Evolutionary conservation across 2,888 invertebrate species (phyloP), one percentile per base, ranked within the genome.

Genomic region (Phortica magna): DNA sequence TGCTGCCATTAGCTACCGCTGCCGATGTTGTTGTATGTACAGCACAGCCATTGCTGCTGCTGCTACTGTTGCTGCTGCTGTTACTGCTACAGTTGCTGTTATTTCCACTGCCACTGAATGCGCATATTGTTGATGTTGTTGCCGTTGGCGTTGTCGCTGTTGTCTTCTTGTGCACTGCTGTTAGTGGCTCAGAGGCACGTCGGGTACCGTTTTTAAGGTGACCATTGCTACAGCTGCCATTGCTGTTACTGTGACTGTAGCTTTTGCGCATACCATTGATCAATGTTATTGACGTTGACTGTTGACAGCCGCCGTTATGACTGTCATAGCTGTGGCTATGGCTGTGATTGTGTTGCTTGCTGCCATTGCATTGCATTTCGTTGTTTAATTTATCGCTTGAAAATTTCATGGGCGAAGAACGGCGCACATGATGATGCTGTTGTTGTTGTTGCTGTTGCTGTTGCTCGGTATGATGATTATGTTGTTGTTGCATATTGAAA

Each of bases 171-270:
- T 83, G 83, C 57, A 87, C 80, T 48, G 87, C 83, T 12, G 86
- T 84, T 22, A 85, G 76, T 7, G 89, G 89, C 61, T 89, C 89
- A 12, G 89, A 89, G 55, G 87, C 83, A 57, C 89, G 83, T n/a
- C 87, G 85, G 7, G 72, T 79, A 41, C 79, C 76, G 75, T 73
- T 55, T 79, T 77, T 76, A 81, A 77, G 76, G 78, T 73, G 22
- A 78, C 7, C 68, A 78, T 72, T 43, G 74, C 48, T 73, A 73
- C 55, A 70, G 78, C 22, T 79, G 75, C 68, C 57, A 55, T 68
- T 71, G 67, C 75, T 78, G 75, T 59, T 81, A 67, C 73, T 79
- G 67, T 71, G 48, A 76, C 74, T 61, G 76, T 74, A 78, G 81
- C 81, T 78, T 79, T 79, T 70, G 78, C 75, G 1, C 74, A 72